Evolutionary conservation across 2,113 vertebrate genomes (phyloP), one percentile per base, ranked within the genome.

Genomic region (Pelmatolapia mariae): DNA sequence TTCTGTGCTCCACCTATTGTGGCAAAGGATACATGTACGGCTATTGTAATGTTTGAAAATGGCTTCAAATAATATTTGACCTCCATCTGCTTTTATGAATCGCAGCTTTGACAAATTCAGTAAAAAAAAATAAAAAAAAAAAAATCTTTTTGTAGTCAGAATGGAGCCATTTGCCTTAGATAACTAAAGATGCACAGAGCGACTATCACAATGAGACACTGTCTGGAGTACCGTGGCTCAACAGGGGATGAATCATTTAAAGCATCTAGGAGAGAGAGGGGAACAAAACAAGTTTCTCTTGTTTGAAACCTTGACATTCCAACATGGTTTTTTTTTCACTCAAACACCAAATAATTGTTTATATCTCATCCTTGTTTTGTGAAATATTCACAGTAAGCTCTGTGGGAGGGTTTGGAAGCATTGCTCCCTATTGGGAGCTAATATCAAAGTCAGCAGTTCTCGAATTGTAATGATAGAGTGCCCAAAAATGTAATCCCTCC

Each of bases 401-500:
- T 53, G 90, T 88, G 92, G 90, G 93, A 85, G 87, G 89, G 50
- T 94, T 84, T 76, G 38, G 40, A 90, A 84, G 92, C 52, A 11
- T 33, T 86, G 89, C 84, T 88, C 92, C 94, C 94, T 81, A 92
- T 93, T 91, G 93, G 91, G 95, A 93, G 92, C 90, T 95, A 86
- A 94, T 95, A 95, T 95, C 85, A 90, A 95, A 94, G 94, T 96
- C 93, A 95, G 93, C 93, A 93, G 92, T 95, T 94, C 90, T 93
- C 63, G 81, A 94, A 95, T 93, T 95, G 91, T 94, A 95, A 94
- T 95, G 95, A 95, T 92, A 90, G 92, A 96, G 89, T 95, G 92
- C 93, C 94, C 92, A 92, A 94, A 95, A 94, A 93, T 95, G 93
- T 93, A 95, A 96, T 95, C 93, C 93, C 93, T 95, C 91, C 93